A percentile compares a stretch with the other conserved stretches of the same genome.
Evolutionary conservation across 2,797 vertebrate genomes (phyloP).

Genomic region (Lycodopsis pacificus): DNA sequence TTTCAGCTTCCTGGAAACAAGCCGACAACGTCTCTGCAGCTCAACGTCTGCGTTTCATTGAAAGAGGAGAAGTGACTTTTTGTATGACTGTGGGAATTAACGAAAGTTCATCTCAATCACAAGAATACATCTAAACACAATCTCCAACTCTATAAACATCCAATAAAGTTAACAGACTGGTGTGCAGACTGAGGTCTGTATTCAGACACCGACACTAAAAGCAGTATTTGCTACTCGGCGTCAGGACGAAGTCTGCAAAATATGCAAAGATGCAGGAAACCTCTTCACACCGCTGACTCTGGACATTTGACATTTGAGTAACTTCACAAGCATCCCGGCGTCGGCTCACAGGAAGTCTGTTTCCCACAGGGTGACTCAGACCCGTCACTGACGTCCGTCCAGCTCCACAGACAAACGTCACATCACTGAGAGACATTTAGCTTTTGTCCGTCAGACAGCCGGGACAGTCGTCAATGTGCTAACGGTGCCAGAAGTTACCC

Average conservation of each 20-base stretch:
- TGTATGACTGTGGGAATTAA: neutral
- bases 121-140: neutral
- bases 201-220: neutral
- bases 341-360: conserved; percentile 45
- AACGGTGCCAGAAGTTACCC: too few species aligned
- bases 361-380: conserved; percentile 25
- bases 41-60: neutral
- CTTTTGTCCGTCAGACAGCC: conserved; percentile 25
- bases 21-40: neutral
- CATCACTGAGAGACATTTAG: conserved; percentile 32
- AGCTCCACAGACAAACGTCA: conserved; percentile 1
- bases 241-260: neutral
- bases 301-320: conserved; percentile 48
- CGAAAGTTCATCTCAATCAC: neutral
- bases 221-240: neutral
- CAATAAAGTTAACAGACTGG: too few species aligned
- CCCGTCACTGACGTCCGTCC: conserved; percentile 13
- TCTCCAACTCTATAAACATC: neutral
- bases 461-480: neutral
- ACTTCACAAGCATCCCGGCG: conserved; percentile 32
- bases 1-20: conserved; percentile 49
- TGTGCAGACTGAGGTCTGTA: neutral
- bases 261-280: neutral
- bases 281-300: neutral
- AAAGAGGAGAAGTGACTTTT: neutral